These are phyloP conservation scores for Polypedilum vanderplanki DNA, from an alignment of 1,140 invertebrate genomes.

Conservation along the genomic window DNA sequence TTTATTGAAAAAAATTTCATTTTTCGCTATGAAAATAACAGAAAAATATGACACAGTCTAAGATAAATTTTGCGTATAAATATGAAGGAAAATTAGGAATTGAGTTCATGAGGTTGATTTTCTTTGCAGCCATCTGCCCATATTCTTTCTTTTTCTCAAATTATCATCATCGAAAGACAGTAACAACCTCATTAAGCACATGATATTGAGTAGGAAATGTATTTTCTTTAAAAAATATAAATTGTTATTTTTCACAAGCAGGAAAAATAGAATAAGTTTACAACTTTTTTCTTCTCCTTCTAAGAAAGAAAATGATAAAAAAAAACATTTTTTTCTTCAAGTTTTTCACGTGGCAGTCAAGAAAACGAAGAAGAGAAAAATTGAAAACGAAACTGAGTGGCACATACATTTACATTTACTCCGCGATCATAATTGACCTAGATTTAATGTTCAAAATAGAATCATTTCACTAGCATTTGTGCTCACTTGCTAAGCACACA, in stretches of 20 bases:
- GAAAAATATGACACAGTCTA: too few relatives aligned
- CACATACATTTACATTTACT: constrained; percentile 16
- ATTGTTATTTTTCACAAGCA: not conserved
- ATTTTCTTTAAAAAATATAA: not conserved
- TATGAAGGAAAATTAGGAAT: not conserved
- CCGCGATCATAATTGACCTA: constrained; percentile 26
- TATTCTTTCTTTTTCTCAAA: not conserved
- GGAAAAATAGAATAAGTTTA: too few relatives aligned
- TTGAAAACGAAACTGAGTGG: not conserved
- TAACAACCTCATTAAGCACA: not conserved
- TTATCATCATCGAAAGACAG: not conserved
- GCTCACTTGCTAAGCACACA: not conserved
- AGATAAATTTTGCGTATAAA: not conserved
- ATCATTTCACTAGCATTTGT: not conserved
- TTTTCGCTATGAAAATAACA: too few relatives aligned
- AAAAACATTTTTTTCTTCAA: too few relatives aligned
- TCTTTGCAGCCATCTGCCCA: not conserved
- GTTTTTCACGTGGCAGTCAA: not conserved
- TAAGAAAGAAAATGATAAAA: not conserved
- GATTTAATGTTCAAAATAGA: constrained; percentile 1
- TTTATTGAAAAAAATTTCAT: too few relatives aligned
- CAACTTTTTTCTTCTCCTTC: not conserved
- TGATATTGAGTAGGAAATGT: not conserved
- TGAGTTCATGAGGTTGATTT: not conserved
- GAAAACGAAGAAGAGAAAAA: not conserved